Conservation (phyloP, 2,888 invertebrate species). For the Xylota segnis region DNA sequence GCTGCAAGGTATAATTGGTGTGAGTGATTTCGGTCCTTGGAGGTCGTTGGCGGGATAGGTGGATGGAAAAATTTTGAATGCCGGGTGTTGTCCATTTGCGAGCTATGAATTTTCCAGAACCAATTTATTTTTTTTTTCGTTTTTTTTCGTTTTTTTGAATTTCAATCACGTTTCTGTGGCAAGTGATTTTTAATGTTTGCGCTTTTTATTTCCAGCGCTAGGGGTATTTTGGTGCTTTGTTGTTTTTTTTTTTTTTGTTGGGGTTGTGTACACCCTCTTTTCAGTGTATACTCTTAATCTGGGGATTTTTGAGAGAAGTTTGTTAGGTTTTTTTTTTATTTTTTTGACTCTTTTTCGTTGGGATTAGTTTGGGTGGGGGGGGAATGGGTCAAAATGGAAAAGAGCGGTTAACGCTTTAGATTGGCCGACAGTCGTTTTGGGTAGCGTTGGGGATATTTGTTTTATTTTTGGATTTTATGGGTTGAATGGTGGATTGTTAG, state of each 20-base stretch:
- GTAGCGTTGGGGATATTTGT: conserved; percentile 27
- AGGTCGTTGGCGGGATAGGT: background rate
- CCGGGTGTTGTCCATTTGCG: conserved; percentile 71
- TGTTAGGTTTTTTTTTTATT: conserved; percentile 9
- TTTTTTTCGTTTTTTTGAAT: too few relatives aligned
- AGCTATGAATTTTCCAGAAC: conserved; percentile 75
- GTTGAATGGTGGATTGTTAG: conserved; percentile 29
- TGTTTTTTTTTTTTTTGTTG: conserved; percentile 11
- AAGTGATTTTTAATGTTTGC: conserved; percentile 77
- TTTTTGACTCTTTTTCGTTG: background rate
- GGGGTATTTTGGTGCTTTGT: background rate
- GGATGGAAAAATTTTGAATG: conserved; percentile 59
- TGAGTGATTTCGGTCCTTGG: conserved; percentile 61
- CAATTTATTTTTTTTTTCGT: conserved; percentile 75
- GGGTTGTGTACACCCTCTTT: conserved; percentile 15
- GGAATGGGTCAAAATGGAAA: conserved; percentile 51
- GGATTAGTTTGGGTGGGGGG: background rate
- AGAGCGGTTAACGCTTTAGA: conserved; percentile 68
- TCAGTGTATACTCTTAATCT: conserved; percentile 28
- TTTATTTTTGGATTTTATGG: conserved; percentile 16
- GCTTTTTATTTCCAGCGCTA: conserved; percentile 56
- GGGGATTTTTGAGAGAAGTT: conserved; percentile 11
- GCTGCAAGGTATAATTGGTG: conserved; percentile 69
- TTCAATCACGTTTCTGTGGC: conserved; percentile 75
- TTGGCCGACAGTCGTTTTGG: conserved; percentile 42